These are phyloP conservation scores for Chloropsis cyanopogon DNA, from an alignment of 2,113 vertebrate species.

Conservation along the genomic window DNA sequence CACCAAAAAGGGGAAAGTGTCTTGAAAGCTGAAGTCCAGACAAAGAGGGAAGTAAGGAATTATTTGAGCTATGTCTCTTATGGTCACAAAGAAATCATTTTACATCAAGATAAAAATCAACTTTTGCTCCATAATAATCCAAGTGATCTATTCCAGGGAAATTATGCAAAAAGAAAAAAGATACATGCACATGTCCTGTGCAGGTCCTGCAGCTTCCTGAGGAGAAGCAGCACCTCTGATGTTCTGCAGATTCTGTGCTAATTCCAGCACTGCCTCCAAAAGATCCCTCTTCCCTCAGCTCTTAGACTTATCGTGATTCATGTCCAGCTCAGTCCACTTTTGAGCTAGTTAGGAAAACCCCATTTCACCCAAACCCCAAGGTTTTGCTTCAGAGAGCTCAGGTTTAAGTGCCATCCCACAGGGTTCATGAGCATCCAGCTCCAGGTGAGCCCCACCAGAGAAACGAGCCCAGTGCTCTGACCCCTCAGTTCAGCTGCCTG, in stretches of 20 bases:
- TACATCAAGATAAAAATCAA: background rate
- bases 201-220: background rate
- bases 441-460: background rate
- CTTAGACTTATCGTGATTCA: background rate
- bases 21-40: background rate
- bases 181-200: fast-evolving
- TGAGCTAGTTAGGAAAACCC: background rate
- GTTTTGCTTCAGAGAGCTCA: background rate
- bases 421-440: background rate
- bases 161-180: background rate
- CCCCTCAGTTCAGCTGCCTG: background rate
- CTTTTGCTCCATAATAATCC: background rate
- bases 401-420: background rate
- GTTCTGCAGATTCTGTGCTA: background rate
- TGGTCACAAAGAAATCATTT: background rate
- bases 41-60: background rate
- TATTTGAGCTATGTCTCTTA: background rate
- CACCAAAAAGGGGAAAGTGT: background rate
- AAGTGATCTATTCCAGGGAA: background rate
- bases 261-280: background rate
- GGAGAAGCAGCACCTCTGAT: background rate
- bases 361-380: background rate
- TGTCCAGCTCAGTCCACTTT: background rate
- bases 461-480: background rate
- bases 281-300: fast-evolving